Percentiles rank a stretch among this genome's conserved stretches.
Evolutionary conservation across 2,797 vertebrate species (phyloP).

Genomic region (Potorous gilbertii): DNA sequence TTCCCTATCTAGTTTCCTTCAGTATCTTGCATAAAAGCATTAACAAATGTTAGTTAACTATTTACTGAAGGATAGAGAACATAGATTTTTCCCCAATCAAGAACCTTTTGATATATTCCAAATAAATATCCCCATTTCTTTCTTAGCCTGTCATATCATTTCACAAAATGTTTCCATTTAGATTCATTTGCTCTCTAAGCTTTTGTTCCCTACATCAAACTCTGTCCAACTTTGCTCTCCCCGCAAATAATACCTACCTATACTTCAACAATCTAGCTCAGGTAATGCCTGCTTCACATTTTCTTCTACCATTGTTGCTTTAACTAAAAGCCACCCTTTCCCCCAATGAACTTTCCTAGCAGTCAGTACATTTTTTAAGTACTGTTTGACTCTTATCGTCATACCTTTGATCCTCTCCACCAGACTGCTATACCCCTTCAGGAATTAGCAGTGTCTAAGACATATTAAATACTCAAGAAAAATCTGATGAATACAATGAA

Average conservation of each 20-base stretch:
- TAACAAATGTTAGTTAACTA: neutral
- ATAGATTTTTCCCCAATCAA: neutral
- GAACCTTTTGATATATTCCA: neutral
- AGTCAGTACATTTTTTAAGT: neutral
- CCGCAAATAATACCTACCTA: neutral
- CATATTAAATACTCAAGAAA: neutral
- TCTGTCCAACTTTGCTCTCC: neutral
- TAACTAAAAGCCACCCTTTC: neutral
- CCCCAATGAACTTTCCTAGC: neutral
- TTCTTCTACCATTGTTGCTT: neutral
- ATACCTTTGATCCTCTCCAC: neutral
- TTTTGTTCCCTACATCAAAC: neutral
- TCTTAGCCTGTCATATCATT: neutral
- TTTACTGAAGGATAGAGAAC: neutral
- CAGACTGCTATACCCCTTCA: neutral
- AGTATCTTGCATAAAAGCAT: neutral
- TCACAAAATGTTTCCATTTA: neutral
- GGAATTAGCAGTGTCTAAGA: neutral
- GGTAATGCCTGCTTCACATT: neutral
- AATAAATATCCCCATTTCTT: neutral
- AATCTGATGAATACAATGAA: neutral
- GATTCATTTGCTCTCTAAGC: neutral
- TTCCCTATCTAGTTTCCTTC: neutral
- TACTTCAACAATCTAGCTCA: neutral
- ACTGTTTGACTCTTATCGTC: neutral